A percentile compares a stretch with the other conserved stretches of the same genome.
These are phyloP conservation scores for Hylyphantes graminicola DNA, from an alignment of 1,140 invertebrate species.

Conservation along the genomic window DNA sequence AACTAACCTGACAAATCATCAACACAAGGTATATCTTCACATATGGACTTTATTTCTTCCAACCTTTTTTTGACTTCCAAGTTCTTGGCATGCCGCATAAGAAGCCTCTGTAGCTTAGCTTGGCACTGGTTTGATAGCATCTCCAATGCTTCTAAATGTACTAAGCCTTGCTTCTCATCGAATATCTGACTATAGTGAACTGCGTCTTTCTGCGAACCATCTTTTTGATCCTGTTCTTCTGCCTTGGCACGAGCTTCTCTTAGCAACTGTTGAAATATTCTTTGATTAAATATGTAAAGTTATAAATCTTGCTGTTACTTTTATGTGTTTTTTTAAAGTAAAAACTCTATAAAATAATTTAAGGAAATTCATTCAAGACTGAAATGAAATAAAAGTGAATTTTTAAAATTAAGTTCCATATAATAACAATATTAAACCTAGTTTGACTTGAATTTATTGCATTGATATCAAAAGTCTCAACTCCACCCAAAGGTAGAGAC, in stretches of 20 bases:
- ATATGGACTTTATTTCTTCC: conserved; percentile 82
- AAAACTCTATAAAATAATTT: too few species aligned
- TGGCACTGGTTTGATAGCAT: conserved; percentile 87
- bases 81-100: conserved; percentile 70
- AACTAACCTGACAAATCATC: conserved; percentile 52
- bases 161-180: conserved; percentile 88
- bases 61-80: conserved; percentile 80
- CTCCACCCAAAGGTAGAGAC: too few species aligned
- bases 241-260: conserved; percentile 85
- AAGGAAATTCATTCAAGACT: too few species aligned
- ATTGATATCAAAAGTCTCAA: too few species aligned
- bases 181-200: conserved; percentile 85
- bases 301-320: too few species aligned
- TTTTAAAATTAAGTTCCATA: too few species aligned
- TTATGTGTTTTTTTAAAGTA: too few species aligned
- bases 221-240: conserved; percentile 77
- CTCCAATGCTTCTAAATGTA: conserved; percentile 89
- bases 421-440: too few species aligned
- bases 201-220: conserved; percentile 69
- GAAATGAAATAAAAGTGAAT: too few species aligned
- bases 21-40: conserved; percentile 66
- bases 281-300: too few species aligned
- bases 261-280: conserved; percentile 71
- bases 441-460: too few species aligned
- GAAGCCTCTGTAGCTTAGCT: conserved; percentile 65